Conservation (phyloP, 2,888 invertebrate species). For the Rhimphoctona megacephalus region DNA sequence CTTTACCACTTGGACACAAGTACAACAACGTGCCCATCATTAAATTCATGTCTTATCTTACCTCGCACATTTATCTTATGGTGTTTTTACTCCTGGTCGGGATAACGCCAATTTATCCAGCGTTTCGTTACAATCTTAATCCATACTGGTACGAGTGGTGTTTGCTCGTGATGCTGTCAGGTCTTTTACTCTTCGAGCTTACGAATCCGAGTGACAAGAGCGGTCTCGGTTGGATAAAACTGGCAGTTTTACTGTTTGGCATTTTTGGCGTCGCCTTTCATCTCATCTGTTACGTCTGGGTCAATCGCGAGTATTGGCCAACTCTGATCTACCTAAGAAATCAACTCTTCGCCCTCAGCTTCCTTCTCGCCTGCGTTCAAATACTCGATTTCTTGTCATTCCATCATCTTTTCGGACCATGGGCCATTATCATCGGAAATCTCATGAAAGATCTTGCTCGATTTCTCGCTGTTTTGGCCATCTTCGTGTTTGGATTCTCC, state of each 20-base stretch:
- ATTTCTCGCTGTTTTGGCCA: slow-evolving; percentile 98
- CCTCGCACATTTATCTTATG: slow-evolving; percentile 99
- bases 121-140: slow-evolving; percentile 91
- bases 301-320: slow-evolving; percentile 90
- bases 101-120: slow-evolving; percentile 94
- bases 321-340: slow-evolving; percentile 97
- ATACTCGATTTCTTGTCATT: slow-evolving; percentile 99
- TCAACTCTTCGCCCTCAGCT: slow-evolving; percentile 97
- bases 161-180: slow-evolving; percentile 97
- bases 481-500: slow-evolving; percentile 99
- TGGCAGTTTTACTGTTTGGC: slow-evolving; percentile 94
- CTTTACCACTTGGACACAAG: slow-evolving; percentile 97
- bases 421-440: slow-evolving; percentile 99
- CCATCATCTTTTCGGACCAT: slow-evolving; percentile 99
- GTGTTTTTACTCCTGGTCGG: slow-evolving; percentile 95
- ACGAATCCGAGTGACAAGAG: slow-evolving; percentile 99
- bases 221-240: slow-evolving; percentile 97
- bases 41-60: slow-evolving; percentile 99
- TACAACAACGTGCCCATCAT: slow-evolving; percentile 99
- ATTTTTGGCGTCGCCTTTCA: slow-evolving; percentile 97
- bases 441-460: slow-evolving; percentile 97
- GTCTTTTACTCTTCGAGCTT: slow-evolving; percentile 96
- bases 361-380: slow-evolving; percentile 98
- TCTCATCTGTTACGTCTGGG: slow-evolving; percentile 91
- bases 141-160: slow-evolving; percentile 99